These are phyloP conservation scores for Coendou prehensilis DNA, from an alignment of 2,797 vertebrate species.

Conservation along the genomic window DNA sequence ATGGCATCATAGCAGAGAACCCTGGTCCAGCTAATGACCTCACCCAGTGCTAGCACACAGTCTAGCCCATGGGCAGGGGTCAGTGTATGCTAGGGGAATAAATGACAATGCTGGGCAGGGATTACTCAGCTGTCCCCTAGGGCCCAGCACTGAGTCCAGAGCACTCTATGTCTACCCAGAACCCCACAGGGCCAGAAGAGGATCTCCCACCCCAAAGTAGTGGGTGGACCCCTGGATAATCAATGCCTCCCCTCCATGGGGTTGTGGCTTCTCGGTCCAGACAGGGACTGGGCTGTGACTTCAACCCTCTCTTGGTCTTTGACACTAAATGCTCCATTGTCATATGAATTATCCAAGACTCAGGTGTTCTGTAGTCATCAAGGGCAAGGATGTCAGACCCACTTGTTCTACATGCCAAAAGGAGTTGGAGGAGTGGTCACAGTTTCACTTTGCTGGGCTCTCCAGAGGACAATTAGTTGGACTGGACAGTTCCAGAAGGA, in stretches of 20 bases:
- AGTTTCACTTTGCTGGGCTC: not conserved
- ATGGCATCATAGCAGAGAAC: rapidly evolving
- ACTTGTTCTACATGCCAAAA: not conserved
- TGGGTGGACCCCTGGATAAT: not conserved
- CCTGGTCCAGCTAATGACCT: no score
- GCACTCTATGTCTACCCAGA: not conserved
- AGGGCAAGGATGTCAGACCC: no score
- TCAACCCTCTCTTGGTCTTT: not conserved
- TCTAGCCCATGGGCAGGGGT: rapidly evolving
- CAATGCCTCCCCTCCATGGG: not conserved
- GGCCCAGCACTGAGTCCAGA: not conserved
- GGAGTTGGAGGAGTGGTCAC: not conserved
- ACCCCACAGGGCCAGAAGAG: no score
- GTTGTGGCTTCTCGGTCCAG: not conserved
- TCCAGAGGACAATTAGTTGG: not conserved
- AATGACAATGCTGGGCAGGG: not conserved
- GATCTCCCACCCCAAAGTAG: not conserved
- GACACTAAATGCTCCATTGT: not conserved
- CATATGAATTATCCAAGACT: not conserved
- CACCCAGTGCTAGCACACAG: not conserved
- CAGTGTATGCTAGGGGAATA: rapidly evolving
- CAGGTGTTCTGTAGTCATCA: rapidly evolving
- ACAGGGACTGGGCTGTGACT: not conserved
- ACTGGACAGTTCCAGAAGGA: not conserved
- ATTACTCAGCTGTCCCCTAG: not conserved